Conservation (phyloP, 2,888 invertebrate species). For the Phlogophora meticulosa region DNA sequence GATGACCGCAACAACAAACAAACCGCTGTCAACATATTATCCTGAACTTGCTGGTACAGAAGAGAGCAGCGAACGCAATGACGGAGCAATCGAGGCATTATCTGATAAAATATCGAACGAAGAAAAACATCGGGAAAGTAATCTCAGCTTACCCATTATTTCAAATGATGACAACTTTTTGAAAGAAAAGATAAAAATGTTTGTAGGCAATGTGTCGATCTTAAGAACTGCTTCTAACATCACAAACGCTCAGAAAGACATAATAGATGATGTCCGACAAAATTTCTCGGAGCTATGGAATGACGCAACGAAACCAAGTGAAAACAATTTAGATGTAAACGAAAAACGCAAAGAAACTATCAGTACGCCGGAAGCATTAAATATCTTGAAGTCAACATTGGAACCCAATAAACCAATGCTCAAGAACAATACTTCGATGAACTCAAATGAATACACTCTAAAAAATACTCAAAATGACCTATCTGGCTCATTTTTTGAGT, state of each 20-base stretch:
- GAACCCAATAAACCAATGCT: neutral
- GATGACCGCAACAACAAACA: slow-evolving; percentile 66
- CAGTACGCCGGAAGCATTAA: neutral
- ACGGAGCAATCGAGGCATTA: neutral
- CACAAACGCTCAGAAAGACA: slow-evolving; percentile 10
- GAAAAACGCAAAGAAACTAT: slow-evolving; percentile 3
- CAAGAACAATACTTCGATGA: neutral
- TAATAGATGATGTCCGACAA: slow-evolving; percentile 47
- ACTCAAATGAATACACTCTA: neutral
- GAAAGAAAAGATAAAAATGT: slow-evolving; percentile 15
- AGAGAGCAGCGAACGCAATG: neutral
- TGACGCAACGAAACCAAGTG: slow-evolving; percentile 21
- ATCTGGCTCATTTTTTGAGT: neutral
- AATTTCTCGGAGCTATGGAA: slow-evolving; percentile 55
- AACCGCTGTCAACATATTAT: slow-evolving; percentile 24
- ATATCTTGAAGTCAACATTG: slow-evolving; percentile 12
- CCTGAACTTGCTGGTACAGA: slow-evolving; percentile 10
- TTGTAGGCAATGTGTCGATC: slow-evolving; percentile 25
- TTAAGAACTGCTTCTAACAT: slow-evolving; percentile 6
- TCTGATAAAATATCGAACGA: neutral
- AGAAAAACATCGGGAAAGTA: neutral
- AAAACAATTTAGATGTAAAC: neutral
- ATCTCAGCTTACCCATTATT: slow-evolving; percentile 4
- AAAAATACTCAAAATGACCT: neutral
- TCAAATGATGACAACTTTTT: slow-evolving; percentile 15